phyloP scores from a whole-genome alignment of 2,888 invertebrate species.

The Acrobasis consociella region DNA sequence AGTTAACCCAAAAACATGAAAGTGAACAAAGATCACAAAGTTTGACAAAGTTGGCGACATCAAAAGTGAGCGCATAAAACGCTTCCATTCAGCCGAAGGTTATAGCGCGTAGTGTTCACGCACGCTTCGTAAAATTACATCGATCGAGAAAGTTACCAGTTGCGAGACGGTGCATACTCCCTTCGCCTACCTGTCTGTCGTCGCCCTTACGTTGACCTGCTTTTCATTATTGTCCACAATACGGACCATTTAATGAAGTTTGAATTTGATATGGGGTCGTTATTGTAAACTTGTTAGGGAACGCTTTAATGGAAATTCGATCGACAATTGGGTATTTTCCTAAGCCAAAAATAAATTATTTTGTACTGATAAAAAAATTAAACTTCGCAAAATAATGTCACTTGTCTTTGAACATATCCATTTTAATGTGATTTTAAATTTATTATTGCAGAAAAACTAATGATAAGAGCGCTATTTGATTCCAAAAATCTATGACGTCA shows the following conservation, averaged over 20 bases:
- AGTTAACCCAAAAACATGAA: not conserved
- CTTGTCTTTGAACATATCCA: too few relatives aligned
- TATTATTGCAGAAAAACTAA: too few relatives aligned
- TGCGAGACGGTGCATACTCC: slow-evolving; percentile 26
- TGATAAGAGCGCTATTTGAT: too few relatives aligned
- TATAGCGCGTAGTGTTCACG: slow-evolving; percentile 24
- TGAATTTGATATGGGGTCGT: slow-evolving; percentile 23
- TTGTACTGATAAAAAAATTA: too few relatives aligned
- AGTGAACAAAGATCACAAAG: slow-evolving; percentile 15
- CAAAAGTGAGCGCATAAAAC: slow-evolving; percentile 17
- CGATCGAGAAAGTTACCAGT: slow-evolving; percentile 40
- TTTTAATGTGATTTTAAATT: too few relatives aligned
- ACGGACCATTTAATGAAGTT: slow-evolving; percentile 21
- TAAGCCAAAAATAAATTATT: too few relatives aligned
- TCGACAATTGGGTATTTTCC: too few relatives aligned
- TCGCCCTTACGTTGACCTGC: slow-evolving; percentile 36
- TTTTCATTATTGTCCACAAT: slow-evolving; percentile 33
- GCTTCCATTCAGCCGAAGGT: slow-evolving; percentile 19
- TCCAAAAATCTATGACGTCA: too few relatives aligned
- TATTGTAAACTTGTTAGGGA: slow-evolving; percentile 11
- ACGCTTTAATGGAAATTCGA: not conserved
- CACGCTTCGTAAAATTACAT: slow-evolving; percentile 34
- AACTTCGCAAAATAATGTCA: too few relatives aligned
- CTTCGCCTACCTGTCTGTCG: slow-evolving; percentile 38
- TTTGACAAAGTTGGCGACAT: slow-evolving; percentile 21